Evolutionary conservation across 2,113 vertebrate species (phyloP).

Genomic region (Apodemus sylvaticus): DNA sequence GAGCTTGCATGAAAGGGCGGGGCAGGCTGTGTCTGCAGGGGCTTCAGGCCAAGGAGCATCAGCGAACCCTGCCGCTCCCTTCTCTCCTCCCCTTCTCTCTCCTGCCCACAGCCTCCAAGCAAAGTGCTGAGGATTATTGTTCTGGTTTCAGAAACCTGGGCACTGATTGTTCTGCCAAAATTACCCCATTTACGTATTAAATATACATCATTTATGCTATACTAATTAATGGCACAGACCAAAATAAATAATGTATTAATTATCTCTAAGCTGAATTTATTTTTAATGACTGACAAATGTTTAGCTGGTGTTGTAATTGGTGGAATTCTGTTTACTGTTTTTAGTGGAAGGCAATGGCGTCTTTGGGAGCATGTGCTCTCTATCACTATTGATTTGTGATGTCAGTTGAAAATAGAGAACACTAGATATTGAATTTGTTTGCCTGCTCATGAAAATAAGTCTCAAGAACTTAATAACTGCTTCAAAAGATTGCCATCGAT

Average conservation of each 20-base stretch:
- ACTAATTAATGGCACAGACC: not conserved
- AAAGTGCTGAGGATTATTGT: not conserved
- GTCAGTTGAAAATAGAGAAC: too few species aligned
- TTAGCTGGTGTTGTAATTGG: not conserved
- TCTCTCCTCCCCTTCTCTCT: too few species aligned
- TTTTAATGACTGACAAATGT: not conserved
- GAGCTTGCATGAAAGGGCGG: not conserved
- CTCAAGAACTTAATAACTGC: too few species aligned
- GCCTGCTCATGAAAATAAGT: too few species aligned
- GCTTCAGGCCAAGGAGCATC: not conserved
- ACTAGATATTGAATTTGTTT: too few species aligned
- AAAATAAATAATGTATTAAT: not conserved
- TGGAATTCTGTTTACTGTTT: not conserved
- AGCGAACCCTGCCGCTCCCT: not conserved
- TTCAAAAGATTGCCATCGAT: too few species aligned
- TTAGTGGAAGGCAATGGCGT: too few species aligned
- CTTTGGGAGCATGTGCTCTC: too few species aligned
- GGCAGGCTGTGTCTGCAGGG: not conserved
- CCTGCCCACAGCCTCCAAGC: not conserved
- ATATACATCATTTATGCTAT: not conserved
- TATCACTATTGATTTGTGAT: too few species aligned
- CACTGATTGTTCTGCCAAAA: not conserved
- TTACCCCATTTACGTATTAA: not conserved
- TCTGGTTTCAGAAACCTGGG: not conserved
- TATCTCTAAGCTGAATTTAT: not conserved